Conservation (phyloP, 1,140 invertebrate genomes). For the Contarinia nasturtii region DNA sequence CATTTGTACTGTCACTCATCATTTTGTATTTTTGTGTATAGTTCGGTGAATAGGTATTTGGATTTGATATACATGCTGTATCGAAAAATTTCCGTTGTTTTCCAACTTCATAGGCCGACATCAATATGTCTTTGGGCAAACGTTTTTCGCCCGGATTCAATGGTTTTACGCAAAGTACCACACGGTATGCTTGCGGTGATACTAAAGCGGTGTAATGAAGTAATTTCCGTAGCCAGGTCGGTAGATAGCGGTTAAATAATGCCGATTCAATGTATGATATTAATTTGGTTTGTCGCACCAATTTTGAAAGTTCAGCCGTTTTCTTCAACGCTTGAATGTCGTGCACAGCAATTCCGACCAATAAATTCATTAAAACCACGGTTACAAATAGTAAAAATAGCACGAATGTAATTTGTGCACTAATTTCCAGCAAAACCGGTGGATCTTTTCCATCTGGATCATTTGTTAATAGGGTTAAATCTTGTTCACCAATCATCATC, state of each 20-base stretch:
- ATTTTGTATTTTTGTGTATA: slow-evolving; percentile 37
- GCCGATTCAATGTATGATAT: slow-evolving; percentile 55
- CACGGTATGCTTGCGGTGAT: slow-evolving; percentile 53
- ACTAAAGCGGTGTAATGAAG: slow-evolving; percentile 54
- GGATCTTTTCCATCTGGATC: slow-evolving; percentile 38
- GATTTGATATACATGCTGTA: slow-evolving; percentile 37
- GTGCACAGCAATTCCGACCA: slow-evolving; percentile 62
- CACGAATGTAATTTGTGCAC: slow-evolving; percentile 51
- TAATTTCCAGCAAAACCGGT: slow-evolving; percentile 40
- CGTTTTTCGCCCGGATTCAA: slow-evolving; percentile 61
- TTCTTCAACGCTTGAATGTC: slow-evolving; percentile 61
- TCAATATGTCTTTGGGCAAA: slow-evolving; percentile 50
- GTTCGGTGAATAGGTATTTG: slow-evolving; percentile 31
- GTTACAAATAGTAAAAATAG: slow-evolving; percentile 58
- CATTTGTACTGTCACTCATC: slow-evolving; percentile 33
- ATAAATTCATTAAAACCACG: slow-evolving; percentile 61
- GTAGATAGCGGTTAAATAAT: slow-evolving; percentile 46
- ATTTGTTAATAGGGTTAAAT: slow-evolving; percentile 44
- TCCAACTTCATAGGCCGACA: slow-evolving; percentile 52
- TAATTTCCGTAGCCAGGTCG: slow-evolving; percentile 46
- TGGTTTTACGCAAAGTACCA: slow-evolving; percentile 57
- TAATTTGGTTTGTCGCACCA: slow-evolving; percentile 57
- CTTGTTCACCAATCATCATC: slow-evolving; percentile 78
- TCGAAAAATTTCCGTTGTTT: slow-evolving; percentile 46
- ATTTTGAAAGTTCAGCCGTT: slow-evolving; percentile 50